phyloP scores from a whole-genome alignment of 2,797 vertebrate species.

The Heteromormyrus szaboi region DNA sequence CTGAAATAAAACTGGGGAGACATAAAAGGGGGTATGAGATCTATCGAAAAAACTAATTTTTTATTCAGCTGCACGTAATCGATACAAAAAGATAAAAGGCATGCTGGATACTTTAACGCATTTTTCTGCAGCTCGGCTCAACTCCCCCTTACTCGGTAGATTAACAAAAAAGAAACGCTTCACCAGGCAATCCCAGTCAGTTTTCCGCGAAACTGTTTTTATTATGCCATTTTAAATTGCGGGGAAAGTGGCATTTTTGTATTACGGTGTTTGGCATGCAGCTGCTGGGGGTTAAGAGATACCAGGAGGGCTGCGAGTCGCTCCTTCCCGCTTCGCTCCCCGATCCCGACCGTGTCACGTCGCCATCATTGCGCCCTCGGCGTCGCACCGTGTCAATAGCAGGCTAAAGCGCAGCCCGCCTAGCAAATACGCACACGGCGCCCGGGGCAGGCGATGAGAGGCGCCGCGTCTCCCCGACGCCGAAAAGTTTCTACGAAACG shows the following conservation, averaged over 20 bases:
- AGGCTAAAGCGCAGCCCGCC: constrained; percentile 27
- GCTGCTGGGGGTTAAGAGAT: not conserved
- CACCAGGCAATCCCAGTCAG: constrained; percentile 28
- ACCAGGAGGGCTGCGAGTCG: constrained; percentile 26
- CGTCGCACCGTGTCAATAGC: constrained; percentile 56
- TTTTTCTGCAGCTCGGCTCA: constrained; percentile 46
- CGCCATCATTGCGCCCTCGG: constrained; percentile 77
- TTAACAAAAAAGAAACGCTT: constrained; percentile 38
- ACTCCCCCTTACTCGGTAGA: constrained; percentile 29
- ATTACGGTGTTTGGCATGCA: not conserved
- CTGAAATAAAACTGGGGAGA: constrained; percentile 47
- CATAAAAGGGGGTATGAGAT: constrained; percentile 44
- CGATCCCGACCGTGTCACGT: constrained; percentile 73
- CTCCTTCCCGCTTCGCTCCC: constrained; percentile 69
- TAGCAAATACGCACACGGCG: constrained; percentile 13
- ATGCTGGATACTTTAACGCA: constrained; percentile 49
- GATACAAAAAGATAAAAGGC: constrained; percentile 21
- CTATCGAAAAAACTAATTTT: not conserved
- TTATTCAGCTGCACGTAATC: not conserved
- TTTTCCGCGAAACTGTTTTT: not conserved
- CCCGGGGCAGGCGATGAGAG: constrained; percentile 12
- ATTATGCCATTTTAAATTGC: not conserved
- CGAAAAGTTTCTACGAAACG: constrained; percentile 14
- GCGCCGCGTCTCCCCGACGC: not conserved
- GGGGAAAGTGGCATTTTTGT: not conserved